Percentiles rank a stretch among this genome's conserved stretches.
phyloP scores from a whole-genome alignment of 2,797 vertebrate species.

The Trematomus bernacchii region DNA sequence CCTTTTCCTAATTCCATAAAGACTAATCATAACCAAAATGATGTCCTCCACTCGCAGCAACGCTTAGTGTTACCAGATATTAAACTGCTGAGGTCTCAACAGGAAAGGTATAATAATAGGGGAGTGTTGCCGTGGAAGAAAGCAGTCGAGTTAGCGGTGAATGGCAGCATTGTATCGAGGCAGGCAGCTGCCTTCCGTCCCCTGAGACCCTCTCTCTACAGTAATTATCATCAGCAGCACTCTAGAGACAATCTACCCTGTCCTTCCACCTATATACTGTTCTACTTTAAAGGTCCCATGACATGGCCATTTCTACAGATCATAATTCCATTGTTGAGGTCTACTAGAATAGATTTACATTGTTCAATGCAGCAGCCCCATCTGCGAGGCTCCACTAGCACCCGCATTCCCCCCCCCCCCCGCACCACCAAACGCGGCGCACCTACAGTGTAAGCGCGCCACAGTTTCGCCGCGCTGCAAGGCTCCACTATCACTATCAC shows the following conservation, averaged over 20 bases:
- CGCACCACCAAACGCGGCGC: too few relatives aligned
- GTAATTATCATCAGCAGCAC: constrained; percentile 85
- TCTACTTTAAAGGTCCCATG: constrained; percentile 38
- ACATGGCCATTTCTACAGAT: too few relatives aligned
- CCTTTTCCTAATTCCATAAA: neutral
- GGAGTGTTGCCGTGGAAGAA: constrained; percentile 53
- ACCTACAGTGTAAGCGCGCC: too few relatives aligned
- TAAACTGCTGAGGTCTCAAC: constrained; percentile 33
- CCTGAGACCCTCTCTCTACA: constrained; percentile 78
- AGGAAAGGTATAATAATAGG: constrained; percentile 43
- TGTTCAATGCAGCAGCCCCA: too few relatives aligned
- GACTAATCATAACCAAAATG: constrained; percentile 7
- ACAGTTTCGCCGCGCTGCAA: too few relatives aligned
- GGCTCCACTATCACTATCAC: too few relatives aligned
- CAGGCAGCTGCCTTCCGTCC: constrained; percentile 68
- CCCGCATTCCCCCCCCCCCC: too few relatives aligned
- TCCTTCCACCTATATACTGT: constrained; percentile 64
- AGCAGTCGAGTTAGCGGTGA: constrained; percentile 48
- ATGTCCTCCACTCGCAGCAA: constrained; percentile 15
- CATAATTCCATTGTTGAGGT: too few relatives aligned
- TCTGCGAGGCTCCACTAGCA: too few relatives aligned
- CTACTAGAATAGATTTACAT: too few relatives aligned
- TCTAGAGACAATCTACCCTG: constrained; percentile 69
- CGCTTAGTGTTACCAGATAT: constrained; percentile 18
- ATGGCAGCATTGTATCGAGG: constrained; percentile 49